Evolutionary conservation across 2,888 invertebrate genomes (phyloP).

Genomic region (Phymatocera aterrima): DNA sequence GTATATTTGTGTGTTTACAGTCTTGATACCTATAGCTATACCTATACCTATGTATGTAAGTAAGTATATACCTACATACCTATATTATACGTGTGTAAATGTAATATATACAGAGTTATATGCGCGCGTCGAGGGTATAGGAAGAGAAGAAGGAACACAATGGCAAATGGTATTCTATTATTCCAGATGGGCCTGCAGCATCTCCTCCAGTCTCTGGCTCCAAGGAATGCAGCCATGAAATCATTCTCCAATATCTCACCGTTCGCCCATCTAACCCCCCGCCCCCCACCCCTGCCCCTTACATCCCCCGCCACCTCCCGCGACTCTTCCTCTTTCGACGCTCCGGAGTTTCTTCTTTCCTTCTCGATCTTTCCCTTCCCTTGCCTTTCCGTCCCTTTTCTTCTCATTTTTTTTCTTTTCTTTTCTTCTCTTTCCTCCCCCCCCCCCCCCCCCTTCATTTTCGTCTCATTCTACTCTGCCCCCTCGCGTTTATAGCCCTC

Average conservation of each 20-base stretch:
- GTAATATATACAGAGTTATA: slow-evolving; percentile 10
- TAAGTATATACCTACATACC: background rate
- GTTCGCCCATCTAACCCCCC: slow-evolving; percentile 49
- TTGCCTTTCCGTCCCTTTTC: background rate
- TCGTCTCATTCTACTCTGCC: background rate
- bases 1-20: too few relatives aligned
- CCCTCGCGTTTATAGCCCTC: background rate
- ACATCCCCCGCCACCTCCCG: background rate
- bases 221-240: slow-evolving; percentile 69
- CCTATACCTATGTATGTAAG: too few relatives aligned
- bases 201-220: slow-evolving; percentile 50
- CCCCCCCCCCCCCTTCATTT: too few relatives aligned
- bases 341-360: background rate
- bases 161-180: slow-evolving; percentile 73
- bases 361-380: background rate
- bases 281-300: slow-evolving; percentile 5
- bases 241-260: slow-evolving; percentile 69
- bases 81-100: background rate
- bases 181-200: slow-evolving; percentile 67
- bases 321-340: slow-evolving; percentile 28
- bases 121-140: slow-evolving; percentile 37
- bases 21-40: too few relatives aligned
- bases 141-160: slow-evolving; percentile 61
- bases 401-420: background rate
- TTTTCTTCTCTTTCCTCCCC: background rate